Evolutionary conservation across 35 echinoderm and acorn worm species (phyloP).

Genomic region (Nesometra sesokonis): DNA sequence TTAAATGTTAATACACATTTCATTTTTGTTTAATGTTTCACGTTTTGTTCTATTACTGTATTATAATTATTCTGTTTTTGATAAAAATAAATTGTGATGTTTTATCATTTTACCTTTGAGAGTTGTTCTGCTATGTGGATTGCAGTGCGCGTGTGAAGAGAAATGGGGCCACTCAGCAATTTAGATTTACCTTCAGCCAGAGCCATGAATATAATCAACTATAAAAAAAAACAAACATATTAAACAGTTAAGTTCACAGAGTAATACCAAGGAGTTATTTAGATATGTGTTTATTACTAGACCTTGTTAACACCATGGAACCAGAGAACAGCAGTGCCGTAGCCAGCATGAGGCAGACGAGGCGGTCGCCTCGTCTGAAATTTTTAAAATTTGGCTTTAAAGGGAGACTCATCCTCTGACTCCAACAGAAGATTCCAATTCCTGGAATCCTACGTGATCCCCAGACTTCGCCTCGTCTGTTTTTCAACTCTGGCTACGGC

Average conservation of each 20-base stretch:
- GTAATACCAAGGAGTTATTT: not conserved
- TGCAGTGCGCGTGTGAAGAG: constrained; percentile 79
- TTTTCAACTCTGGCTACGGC: too few relatives aligned
- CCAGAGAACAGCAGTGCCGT: too few relatives aligned
- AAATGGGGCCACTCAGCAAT: constrained; percentile 58
- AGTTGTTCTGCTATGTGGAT: constrained; percentile 63
- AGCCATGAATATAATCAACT: constrained; percentile 97
- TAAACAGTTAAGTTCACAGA: not conserved
- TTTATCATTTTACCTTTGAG: constrained; percentile 48
- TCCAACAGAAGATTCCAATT: too few relatives aligned
- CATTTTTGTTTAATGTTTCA: too few relatives aligned
- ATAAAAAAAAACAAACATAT: constrained; percentile 4
- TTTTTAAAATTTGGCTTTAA: too few relatives aligned
- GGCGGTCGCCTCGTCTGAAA: too few relatives aligned
- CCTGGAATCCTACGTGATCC: too few relatives aligned
- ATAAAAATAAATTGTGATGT: not conserved
- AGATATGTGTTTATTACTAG: not conserved
- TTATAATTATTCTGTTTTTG: not conserved
- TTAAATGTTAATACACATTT: too few relatives aligned
- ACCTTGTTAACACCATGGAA: not conserved
- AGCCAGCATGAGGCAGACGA: too few relatives aligned
- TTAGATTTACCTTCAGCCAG: constrained; percentile 59
- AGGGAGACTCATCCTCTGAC: too few relatives aligned
- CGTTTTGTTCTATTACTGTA: too few relatives aligned
- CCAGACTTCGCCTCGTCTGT: too few relatives aligned